Percentiles rank a stretch among this genome's conserved stretches.
These are phyloP conservation scores for Centroberyx gerrardi DNA, from an alignment of 2,797 vertebrate genomes.

Conservation along the genomic window DNA sequence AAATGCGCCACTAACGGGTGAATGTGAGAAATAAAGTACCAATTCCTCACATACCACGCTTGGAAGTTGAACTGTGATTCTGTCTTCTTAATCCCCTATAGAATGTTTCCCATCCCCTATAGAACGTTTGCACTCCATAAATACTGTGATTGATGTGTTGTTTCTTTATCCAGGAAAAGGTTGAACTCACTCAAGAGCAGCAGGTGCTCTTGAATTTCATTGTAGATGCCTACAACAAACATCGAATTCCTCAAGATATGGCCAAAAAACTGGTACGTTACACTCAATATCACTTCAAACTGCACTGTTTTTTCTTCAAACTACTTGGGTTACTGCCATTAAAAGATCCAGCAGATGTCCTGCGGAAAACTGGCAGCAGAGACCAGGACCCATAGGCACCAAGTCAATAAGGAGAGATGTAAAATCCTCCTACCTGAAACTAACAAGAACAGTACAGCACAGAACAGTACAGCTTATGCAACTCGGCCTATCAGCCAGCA, in stretches of 20 bases:
- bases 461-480: conserved; percentile 13
- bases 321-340: neutral
- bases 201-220: conserved; percentile 90
- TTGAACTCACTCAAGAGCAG: conserved; percentile 92
- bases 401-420: neutral
- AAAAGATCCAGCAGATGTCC: neutral
- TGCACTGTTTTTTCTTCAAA: neutral
- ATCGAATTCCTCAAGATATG: conserved; percentile 95
- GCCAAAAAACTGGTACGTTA: conserved; percentile 93
- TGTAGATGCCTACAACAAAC: conserved; percentile 92
- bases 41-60: too few species aligned
- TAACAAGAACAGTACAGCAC: neutral
- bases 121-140: neutral
- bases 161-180: conserved; percentile 89
- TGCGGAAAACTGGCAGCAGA: neutral
- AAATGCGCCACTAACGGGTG: too few species aligned
- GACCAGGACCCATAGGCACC: neutral
- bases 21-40: too few species aligned
- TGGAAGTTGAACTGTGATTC: neutral
- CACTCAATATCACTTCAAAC: neutral
- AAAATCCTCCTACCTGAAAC: too few species aligned
- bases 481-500: neutral
- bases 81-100: neutral
- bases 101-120: neutral
- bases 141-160: conserved; percentile 30